Evolutionary conservation across 1,140 invertebrate genomes (phyloP).

Genomic region (Caenorhabditis brenneri): DNA sequence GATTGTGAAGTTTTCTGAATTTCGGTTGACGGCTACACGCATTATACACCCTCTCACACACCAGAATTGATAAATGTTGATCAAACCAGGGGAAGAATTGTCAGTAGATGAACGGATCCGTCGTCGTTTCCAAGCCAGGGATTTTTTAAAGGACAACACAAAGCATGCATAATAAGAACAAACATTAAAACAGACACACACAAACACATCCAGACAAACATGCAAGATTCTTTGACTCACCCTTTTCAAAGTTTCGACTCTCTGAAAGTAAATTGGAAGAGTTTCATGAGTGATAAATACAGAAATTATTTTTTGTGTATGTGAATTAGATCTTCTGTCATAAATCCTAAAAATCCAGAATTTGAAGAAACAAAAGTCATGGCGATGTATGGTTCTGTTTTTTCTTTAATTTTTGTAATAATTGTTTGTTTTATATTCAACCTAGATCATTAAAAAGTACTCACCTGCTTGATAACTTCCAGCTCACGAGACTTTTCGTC

Average conservation of each 20-base stretch:
- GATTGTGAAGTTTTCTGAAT: constrained; percentile 34
- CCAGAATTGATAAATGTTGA: not conserved
- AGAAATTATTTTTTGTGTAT: too few species aligned
- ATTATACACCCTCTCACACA: not conserved
- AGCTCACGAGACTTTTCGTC: constrained; percentile 63
- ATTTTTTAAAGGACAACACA: not conserved
- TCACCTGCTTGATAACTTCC: constrained; percentile 64
- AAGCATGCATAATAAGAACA: constrained; percentile 34
- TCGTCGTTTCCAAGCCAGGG: constrained; percentile 40
- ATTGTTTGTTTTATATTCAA: too few species aligned
- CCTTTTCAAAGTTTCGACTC: constrained; percentile 66
- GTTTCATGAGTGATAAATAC: too few species aligned
- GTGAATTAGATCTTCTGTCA: too few species aligned
- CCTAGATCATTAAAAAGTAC: not conserved
- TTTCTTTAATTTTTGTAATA: too few species aligned
- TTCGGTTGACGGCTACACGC: not conserved
- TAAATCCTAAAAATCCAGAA: too few species aligned
- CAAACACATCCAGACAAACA: not conserved
- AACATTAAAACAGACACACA: constrained; percentile 48
- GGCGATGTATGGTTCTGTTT: too few species aligned
- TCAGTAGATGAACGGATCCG: not conserved
- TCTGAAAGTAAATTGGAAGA: constrained; percentile 56
- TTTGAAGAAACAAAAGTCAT: too few species aligned
- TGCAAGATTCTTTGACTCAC: constrained; percentile 54
- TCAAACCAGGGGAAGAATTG: not conserved